Conservation (phyloP, 2,797 vertebrate species). For the Spinibarbus caldwelli region DNA sequence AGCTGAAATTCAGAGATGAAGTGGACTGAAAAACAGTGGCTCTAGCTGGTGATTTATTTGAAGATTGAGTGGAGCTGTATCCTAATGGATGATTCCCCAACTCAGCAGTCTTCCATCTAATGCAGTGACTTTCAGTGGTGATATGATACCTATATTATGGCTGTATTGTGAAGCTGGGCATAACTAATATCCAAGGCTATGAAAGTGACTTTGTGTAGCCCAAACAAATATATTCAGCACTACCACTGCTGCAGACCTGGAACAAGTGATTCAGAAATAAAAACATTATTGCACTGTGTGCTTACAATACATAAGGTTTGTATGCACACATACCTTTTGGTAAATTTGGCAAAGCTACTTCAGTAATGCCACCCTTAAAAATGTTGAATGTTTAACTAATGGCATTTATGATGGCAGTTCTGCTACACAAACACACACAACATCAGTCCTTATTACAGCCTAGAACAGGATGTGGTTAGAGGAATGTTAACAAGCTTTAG, state of each 20-base stretch:
- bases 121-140: background rate
- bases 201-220: background rate
- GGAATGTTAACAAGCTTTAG: constrained; percentile 78
- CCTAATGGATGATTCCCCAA: background rate
- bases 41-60: background rate
- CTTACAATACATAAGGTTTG: background rate
- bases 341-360: background rate
- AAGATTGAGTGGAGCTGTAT: background rate
- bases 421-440: constrained; percentile 59
- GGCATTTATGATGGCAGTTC: constrained; percentile 63
- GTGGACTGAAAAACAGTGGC: background rate
- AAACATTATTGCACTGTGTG: background rate
- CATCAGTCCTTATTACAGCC: constrained; percentile 71
- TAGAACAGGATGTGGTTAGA: constrained; percentile 44
- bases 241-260: background rate
- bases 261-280: background rate
- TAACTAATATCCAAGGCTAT: background rate
- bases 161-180: background rate
- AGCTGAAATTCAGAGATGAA: background rate
- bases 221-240: background rate
- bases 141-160: background rate
- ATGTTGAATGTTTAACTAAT: background rate
- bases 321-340: background rate
- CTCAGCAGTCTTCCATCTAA: background rate
- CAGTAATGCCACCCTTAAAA: background rate